A percentile compares a stretch with the other conserved stretches of the same genome.
Evolutionary conservation across 2,113 vertebrate genomes (phyloP).

Genomic region (Columbina picui): DNA sequence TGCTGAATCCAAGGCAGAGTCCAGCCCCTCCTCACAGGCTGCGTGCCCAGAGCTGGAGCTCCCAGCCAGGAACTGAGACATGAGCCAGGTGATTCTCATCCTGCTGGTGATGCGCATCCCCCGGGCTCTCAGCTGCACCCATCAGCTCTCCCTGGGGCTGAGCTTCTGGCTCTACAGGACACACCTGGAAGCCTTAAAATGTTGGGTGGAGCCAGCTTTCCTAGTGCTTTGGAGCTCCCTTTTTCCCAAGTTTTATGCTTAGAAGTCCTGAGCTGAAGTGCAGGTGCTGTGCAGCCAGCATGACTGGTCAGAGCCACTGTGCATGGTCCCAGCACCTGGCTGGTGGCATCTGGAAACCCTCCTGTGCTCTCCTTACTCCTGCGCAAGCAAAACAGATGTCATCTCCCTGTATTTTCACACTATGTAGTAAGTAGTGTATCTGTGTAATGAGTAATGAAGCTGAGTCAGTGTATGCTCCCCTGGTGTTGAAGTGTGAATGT

Average conservation of each 20-base stretch:
- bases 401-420: fast-evolving
- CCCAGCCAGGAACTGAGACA: background rate
- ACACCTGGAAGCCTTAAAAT: background rate
- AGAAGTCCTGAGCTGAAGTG: fast-evolving
- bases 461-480: fast-evolving
- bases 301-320: fast-evolving
- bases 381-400: background rate
- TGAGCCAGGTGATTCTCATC: background rate
- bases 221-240: fast-evolving
- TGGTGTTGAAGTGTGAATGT: background rate
- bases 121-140: background rate
- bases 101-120: background rate
- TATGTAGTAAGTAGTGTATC: background rate
- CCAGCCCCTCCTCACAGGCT: background rate
- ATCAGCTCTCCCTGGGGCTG: fast-evolving
- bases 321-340: fast-evolving
- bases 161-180: background rate
- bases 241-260: fast-evolving
- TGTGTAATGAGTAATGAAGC: background rate
- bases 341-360: background rate
- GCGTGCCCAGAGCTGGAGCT: too few species aligned
- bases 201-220: background rate
- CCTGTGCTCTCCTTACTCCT: fast-evolving
- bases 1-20: background rate
- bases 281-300: too few species aligned